phyloP scores from a whole-genome alignment of 1,140 invertebrate species.

The Gerris buenoi region DNA sequence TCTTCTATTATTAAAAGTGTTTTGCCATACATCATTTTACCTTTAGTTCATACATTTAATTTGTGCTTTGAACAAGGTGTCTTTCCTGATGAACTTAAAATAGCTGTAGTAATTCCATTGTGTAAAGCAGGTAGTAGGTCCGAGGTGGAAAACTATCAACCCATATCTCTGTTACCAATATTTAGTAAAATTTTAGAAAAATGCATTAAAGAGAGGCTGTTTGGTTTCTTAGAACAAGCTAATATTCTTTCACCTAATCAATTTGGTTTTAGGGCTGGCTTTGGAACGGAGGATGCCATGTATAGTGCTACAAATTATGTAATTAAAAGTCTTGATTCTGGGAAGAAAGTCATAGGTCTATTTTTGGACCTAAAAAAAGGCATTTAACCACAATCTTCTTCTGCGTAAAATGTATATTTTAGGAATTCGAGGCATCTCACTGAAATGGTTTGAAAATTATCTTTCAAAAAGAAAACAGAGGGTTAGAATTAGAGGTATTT shows the following conservation, averaged over 20 bases:
- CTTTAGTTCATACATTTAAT: neutral
- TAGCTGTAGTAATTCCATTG: neutral
- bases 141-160: neutral
- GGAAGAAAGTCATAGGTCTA: neutral
- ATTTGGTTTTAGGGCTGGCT: neutral
- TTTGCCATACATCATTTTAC: neutral
- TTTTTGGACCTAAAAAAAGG: neutral
- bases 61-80: neutral
- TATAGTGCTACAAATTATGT: neutral
- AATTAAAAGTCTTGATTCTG: neutral
- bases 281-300: neutral
- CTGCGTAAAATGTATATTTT: neutral
- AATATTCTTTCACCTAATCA: neutral
- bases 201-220: neutral
- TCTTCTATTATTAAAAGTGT: neutral
- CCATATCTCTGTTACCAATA: neutral
- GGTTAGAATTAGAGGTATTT: neutral
- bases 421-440: neutral
- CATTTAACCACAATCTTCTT: neutral
- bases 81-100: neutral
- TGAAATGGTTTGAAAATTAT: neutral
- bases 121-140: neutral
- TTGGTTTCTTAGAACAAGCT: neutral
- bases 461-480: neutral
- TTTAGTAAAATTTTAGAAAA: neutral